phyloP scores from a whole-genome alignment of 2,797 vertebrate genomes.

The Siniperca obscura region DNA sequence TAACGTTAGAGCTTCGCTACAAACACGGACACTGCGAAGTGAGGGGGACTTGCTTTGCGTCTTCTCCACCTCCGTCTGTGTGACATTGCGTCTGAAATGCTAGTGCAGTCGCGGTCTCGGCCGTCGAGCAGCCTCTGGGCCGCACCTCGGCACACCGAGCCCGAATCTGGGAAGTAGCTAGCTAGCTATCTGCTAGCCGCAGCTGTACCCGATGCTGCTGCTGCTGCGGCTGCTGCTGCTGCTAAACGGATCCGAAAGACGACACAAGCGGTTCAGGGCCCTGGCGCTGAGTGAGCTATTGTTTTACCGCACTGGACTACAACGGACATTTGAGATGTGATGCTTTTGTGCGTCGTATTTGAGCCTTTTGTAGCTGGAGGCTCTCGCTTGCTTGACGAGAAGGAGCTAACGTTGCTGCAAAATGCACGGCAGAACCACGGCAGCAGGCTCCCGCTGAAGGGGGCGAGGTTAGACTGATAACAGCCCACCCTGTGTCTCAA shows the following conservation, averaged over 20 bases:
- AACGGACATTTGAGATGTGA: constrained; percentile 75
- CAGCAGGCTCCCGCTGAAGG: constrained; percentile 74
- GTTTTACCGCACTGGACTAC: constrained; percentile 49
- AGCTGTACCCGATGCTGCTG: constrained; percentile 77
- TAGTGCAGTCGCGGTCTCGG: constrained; percentile 62
- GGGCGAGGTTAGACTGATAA: constrained; percentile 80
- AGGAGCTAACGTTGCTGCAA: constrained; percentile 76
- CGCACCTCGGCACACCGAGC: constrained; percentile 78
- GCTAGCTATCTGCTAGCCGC: constrained; percentile 81
- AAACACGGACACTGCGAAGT: constrained; percentile 36
- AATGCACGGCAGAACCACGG: constrained; percentile 75
- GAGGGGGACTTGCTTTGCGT: not conserved
- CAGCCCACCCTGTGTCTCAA: constrained; percentile 62
- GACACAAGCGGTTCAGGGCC: constrained; percentile 63
- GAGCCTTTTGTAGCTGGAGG: constrained; percentile 70
- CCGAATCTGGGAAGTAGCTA: constrained; percentile 75
- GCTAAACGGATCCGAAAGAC: constrained; percentile 69
- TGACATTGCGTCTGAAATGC: constrained; percentile 63
- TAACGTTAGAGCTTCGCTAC: constrained; percentile 50
- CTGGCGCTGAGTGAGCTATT: constrained; percentile 47
- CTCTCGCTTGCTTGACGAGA: constrained; percentile 56
- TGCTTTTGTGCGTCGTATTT: constrained; percentile 60
- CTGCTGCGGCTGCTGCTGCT: constrained; percentile 65
- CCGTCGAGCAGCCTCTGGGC: constrained; percentile 79
- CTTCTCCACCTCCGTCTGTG: constrained; percentile 12